Evolutionary conservation across 2,888 invertebrate genomes (phyloP), one percentile per base, ranked within the genome.

Genomic region (Melolontha melolontha): DNA sequence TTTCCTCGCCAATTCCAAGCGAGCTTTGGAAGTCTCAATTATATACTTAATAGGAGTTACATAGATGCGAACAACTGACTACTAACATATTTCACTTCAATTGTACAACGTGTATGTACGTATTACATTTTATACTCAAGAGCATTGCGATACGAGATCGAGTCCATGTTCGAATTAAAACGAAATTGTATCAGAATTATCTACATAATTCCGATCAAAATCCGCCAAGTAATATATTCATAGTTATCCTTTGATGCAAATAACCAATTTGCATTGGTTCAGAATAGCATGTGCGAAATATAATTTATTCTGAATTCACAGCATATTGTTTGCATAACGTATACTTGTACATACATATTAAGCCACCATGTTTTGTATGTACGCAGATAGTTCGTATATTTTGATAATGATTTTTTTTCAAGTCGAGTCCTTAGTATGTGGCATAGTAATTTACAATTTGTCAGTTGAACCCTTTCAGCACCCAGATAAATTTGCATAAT

Each of bases 161-260:
- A 34, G 29, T 52, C 29, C 14, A 10, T 52, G 34, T 52, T 52
- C 40, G 40, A 54, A 54, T 54, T 54, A 54, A 54, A 54, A 54
- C 54, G 40, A 54, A 54, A 54, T 54, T 54, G 54, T 54, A 54
- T 40, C 39, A 11, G 40, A 54, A 54, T 54, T 54, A 54, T 54
- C 39, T 54, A 40, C 54, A 54, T 54, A 54, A 54, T 41, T 54
- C 54, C 17, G 39, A 54, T 54, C 54, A 54, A 54, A 54, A 54
- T 54, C 54, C 54, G 16, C 34, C 7, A 11, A 16, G 54, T 54
- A 54, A 54, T 54, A 34, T 54, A 54, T 54, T 54, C 54, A 54
- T 54, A 54, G 54, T 54, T 54, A 54, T 54, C 54, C 40, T 16
- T 40, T 40, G 54, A 54, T 54, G 54, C 54, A 54, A 54, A 54